Conservation (phyloP, 2,113 vertebrate genomes). For the Salvelinus fontinalis region DNA sequence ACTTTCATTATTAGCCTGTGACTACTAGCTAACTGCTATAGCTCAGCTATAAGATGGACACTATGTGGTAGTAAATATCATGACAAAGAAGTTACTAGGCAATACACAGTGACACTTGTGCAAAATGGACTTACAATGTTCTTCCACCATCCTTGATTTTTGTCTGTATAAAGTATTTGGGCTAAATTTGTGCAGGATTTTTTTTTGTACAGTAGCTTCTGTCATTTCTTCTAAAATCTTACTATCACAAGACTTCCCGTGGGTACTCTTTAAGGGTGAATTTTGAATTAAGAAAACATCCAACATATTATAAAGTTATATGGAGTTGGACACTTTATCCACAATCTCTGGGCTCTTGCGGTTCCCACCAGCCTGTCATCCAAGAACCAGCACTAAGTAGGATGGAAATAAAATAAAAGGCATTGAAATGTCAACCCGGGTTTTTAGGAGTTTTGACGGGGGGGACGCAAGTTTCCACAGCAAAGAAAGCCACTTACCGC, state of each 20-base stretch:
- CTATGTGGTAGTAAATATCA: too few relatives aligned
- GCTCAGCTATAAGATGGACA: too few relatives aligned
- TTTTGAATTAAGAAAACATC: constrained; percentile 22
- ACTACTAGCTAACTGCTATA: too few relatives aligned
- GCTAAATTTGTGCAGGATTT: not conserved
- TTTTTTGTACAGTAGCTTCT: not conserved
- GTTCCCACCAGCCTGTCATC: constrained; percentile 44
- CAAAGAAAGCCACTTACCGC: constrained; percentile 67
- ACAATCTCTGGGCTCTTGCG: constrained; percentile 34
- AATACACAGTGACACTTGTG: too few relatives aligned
- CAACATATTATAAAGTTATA: constrained; percentile 35
- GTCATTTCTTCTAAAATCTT: not conserved
- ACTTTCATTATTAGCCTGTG: too few relatives aligned
- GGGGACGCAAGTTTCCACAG: constrained; percentile 52
- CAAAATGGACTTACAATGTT: too few relatives aligned
- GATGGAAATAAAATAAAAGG: constrained; percentile 66
- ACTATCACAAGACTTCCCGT: not conserved
- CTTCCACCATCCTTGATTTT: too few relatives aligned
- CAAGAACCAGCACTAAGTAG: constrained; percentile 62
- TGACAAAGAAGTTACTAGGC: too few relatives aligned
- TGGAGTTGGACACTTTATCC: constrained; percentile 27
- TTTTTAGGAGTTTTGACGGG: constrained; percentile 61
- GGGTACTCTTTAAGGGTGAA: constrained; percentile 1
- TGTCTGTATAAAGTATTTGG: not conserved
- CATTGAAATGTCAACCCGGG: constrained; percentile 70